Evolutionary conservation across 2,888 invertebrate genomes (phyloP), one percentile per base, ranked within the genome.

Genomic region (Xestia ashworthii): DNA sequence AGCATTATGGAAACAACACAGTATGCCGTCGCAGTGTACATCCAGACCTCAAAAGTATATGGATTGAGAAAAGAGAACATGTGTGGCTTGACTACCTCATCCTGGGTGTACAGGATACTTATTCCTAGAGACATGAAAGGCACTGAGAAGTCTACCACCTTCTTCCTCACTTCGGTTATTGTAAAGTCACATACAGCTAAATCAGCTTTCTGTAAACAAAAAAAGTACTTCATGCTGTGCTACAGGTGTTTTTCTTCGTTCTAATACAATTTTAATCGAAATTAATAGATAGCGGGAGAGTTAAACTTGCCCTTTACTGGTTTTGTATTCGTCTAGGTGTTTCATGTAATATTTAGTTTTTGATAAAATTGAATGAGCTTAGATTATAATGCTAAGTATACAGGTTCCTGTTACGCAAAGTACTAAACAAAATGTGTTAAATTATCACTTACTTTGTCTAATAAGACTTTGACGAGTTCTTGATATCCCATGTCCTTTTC

Each of bases 121-220:
- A 99, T 99, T 80, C 98, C 99, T 73, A 99, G 95, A 86, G 98
- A 98, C 99, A 99, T 99, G 93, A 99, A 99, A 0, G 99, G 99
- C 94, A 99, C 99, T 0, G 99, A 99, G 92, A 99, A 99, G 93
- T 99, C 99, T 0, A 99, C 98, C 11, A 98, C 98, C 89, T 98
- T 98, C 86, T 99, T 98, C 70, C 99, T 97, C 70, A 98, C 98
- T 93, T 98, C 99, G 0, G 99, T 99, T 80, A 99, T 99, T 9
- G 99, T 99, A 86, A 99, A 96, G 91, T 98, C 99, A 76, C 95
- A 95, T 22, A 95, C 93, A 3, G 95, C 96, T 81, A 96, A 88
- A 85, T 96, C 96, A 44, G 95, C 95, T 92, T 92, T 93, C 96
- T 96, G 92, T 5, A 86, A 89, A 69, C 44, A 64, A 62, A 60